Evolutionary conservation across 2,113 vertebrate species (phyloP).

Genomic region (Pandion haliaetus): DNA sequence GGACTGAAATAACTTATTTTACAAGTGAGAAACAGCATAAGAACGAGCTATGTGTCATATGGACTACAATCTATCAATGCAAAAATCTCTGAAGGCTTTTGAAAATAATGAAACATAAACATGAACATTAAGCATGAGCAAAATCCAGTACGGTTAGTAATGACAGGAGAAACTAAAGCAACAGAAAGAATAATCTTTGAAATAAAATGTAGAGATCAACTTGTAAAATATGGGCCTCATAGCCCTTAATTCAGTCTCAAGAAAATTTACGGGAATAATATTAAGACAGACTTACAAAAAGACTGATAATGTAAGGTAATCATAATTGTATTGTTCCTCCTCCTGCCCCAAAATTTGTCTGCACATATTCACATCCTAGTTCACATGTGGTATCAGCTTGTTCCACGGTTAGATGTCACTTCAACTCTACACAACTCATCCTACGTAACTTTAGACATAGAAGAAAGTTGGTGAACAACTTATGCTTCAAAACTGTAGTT

Average conservation of each 20-base stretch:
- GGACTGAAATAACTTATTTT: neutral
- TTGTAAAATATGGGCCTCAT: neutral
- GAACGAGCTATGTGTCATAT: neutral
- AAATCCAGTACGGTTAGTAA: neutral
- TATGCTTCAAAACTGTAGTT: neutral
- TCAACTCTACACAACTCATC: neutral
- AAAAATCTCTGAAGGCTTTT: neutral
- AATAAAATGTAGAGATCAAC: neutral
- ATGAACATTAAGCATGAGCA: neutral
- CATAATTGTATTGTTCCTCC: neutral
- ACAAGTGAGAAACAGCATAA: neutral
- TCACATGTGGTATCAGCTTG: neutral
- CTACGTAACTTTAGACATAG: neutral
- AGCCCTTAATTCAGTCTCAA: neutral
- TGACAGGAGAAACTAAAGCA: neutral
- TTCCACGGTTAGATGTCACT: neutral
- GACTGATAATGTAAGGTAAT: neutral
- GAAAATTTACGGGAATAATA: neutral
- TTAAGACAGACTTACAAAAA: neutral
- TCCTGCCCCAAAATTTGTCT: neutral
- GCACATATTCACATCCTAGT: neutral
- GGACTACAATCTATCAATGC: neutral
- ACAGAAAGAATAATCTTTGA: neutral
- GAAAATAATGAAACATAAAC: neutral
- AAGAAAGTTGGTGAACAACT: neutral